Base-by-base conservation (phyloP, 1,140 invertebrate species). In the Wasmannia auropunctata region DNA sequence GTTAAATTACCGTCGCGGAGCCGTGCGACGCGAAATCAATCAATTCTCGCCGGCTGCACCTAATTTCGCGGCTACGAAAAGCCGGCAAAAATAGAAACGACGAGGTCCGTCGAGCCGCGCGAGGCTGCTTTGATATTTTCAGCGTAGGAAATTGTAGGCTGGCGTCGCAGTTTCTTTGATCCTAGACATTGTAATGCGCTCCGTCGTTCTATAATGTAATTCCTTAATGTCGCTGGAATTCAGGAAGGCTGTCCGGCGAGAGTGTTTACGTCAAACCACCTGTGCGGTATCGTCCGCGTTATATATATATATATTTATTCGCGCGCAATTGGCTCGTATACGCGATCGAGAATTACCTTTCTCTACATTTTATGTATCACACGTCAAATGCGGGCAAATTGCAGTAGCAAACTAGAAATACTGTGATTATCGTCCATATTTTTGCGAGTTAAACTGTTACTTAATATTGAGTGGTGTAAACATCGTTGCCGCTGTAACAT, bases 21-120 rank as follows among this genome's bases (percentile, higher is more conserved):
- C 86, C 90, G 91, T 92, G 88, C 88, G 90, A 91, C 89, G 88
- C 88, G 87, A 90, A 93, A 94, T 94, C 93, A 93, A 94, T 94
- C 93, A 93, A 93, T 93, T 93, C 75, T 88, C 84, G 83, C 58
- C 80, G 90, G 56, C 65, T 83, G 87, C 65, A 86, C 87, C 87
- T 91, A 91, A 91, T 92, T 91, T 87, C 86, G 70, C 58, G 79
- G 80, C 58, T 87, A 62, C 70, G 86, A 85, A 85, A 85, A 85
- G 60, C 72, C 40, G 67, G 62, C 80, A 62, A 86, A 89, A 88
- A 90, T 90, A 90, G 88, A 88, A 90, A 80, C 76, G 85, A 43
- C 72, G 46, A n/a, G n/a, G 56, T 22, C 56, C 72, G 40, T 49
- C 58, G 81, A 56, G 72, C n/a, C 31, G 72, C 22, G 72, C 46